Evolutionary conservation across 2,113 vertebrate genomes (phyloP).

Genomic region (Scomber colias): DNA sequence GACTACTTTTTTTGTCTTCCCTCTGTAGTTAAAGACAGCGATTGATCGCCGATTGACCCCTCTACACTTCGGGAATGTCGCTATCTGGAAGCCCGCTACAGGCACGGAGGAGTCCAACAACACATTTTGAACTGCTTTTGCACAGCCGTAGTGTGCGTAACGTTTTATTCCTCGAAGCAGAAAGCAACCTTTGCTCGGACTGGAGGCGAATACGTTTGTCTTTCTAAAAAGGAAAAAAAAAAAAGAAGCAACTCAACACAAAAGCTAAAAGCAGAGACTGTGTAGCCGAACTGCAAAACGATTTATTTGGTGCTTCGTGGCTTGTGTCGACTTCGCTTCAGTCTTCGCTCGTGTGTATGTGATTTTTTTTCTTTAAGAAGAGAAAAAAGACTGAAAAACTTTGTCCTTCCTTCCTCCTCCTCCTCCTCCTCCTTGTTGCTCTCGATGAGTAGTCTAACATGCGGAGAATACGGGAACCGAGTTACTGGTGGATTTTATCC

Average conservation of each 20-base stretch:
- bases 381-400: slow-evolving; percentile 78
- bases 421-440: slow-evolving; percentile 79
- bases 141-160: slow-evolving; percentile 63
- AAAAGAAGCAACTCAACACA: too few species aligned
- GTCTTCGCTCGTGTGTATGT: slow-evolving; percentile 54
- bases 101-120: slow-evolving; percentile 72
- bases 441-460: slow-evolving; percentile 97
- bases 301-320: slow-evolving; percentile 69
- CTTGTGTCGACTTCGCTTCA: slow-evolving; percentile 69
- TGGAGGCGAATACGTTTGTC: slow-evolving; percentile 63
- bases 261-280: slow-evolving; percentile 31
- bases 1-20: slow-evolving; percentile 53
- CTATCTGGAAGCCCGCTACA: slow-evolving; percentile 78
- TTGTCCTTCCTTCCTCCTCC: slow-evolving; percentile 76
- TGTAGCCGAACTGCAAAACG: slow-evolving; percentile 45
- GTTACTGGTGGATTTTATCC: slow-evolving; percentile 94
- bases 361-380: slow-evolving; percentile 33
- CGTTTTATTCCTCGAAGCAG: slow-evolving; percentile 72
- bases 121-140: slow-evolving; percentile 68
- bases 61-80: slow-evolving; percentile 81
- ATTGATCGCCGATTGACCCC: slow-evolving; percentile 73
- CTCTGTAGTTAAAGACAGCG: slow-evolving; percentile 68
- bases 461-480: slow-evolving; percentile 96
- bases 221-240: slow-evolving; percentile 23
- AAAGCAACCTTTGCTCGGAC: slow-evolving; percentile 56